phyloP scores from a whole-genome alignment of 2,113 vertebrate species.

The Thunnus maccoyii region DNA sequence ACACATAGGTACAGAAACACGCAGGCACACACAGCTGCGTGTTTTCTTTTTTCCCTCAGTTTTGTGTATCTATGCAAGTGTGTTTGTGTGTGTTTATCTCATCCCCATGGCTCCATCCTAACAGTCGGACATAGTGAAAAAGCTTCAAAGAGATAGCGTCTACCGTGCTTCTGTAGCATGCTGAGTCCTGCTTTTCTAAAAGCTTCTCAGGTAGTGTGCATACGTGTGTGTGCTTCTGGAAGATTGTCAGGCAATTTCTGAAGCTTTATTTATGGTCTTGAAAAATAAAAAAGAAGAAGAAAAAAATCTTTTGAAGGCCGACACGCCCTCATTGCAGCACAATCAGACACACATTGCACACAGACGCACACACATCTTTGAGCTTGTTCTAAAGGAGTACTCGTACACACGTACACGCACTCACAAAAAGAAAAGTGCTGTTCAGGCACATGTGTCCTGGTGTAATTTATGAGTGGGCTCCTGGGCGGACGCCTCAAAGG shows the following conservation, averaged over 20 bases:
- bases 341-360: constrained; percentile 21
- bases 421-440: constrained; percentile 78
- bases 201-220: constrained; percentile 26
- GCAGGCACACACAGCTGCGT: not conserved
- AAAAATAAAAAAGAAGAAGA: constrained; percentile 23
- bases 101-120: constrained; percentile 41
- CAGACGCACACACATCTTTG: not conserved
- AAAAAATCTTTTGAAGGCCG: constrained; percentile 42
- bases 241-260: constrained; percentile 48
- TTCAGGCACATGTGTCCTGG: constrained; percentile 86
- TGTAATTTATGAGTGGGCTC: constrained; percentile 90
- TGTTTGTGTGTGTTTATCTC: constrained; percentile 50
- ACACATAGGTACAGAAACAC: constrained; percentile 18
- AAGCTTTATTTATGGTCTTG: constrained; percentile 53
- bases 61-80: constrained; percentile 3
- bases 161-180: constrained; percentile 40
- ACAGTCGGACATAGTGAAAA: constrained; percentile 50
- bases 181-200: constrained; percentile 52
- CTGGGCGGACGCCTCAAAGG: constrained; percentile 78
- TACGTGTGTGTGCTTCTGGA: constrained; percentile 21
- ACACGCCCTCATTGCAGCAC: constrained; percentile 12
- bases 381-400: constrained; percentile 5
- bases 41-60: not conserved
- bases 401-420: constrained; percentile 5
- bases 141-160: constrained; percentile 59